A percentile compares a stretch with the other conserved stretches of the same genome.
Evolutionary conservation across 2,113 vertebrate species (phyloP).

Genomic region (Mellivora capensis): DNA sequence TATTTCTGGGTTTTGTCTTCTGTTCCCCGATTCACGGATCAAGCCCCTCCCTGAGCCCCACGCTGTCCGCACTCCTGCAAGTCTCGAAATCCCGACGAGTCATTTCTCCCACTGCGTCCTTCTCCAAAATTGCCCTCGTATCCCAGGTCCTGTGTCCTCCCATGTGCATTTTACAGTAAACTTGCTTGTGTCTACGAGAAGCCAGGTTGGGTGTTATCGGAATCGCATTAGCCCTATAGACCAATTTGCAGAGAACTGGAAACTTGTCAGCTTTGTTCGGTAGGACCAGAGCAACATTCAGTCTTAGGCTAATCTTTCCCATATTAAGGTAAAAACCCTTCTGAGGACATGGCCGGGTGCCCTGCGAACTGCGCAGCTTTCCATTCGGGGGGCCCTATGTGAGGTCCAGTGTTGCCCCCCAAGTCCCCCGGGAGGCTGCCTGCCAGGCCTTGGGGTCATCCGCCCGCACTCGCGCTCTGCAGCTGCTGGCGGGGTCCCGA

Average conservation of each 20-base stretch:
- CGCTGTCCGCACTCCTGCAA: rapidly evolving
- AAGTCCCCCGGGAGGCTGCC: neutral
- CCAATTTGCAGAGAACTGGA: neutral
- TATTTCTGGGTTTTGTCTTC: rapidly evolving
- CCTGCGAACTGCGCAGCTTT: rapidly evolving
- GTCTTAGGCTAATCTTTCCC: neutral
- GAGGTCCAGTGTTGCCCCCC: neutral
- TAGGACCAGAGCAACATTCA: neutral
- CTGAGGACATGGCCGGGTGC: rapidly evolving
- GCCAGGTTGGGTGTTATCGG: neutral
- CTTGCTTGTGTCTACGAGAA: rapidly evolving
- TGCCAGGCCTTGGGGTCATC: neutral
- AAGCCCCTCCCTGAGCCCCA: rapidly evolving
- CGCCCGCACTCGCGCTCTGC: neutral
- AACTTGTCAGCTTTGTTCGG: neutral
- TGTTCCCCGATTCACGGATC: rapidly evolving
- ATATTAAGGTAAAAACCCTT: neutral
- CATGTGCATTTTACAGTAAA: too few species aligned
- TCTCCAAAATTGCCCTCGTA: neutral
- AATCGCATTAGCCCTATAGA: rapidly evolving
- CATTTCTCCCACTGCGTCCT: neutral
- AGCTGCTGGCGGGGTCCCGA: rapidly evolving
- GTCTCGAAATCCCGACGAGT: neutral
- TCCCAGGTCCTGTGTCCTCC: neutral
- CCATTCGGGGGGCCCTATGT: rapidly evolving